Percentiles rank a stretch among this genome's conserved stretches.
These are phyloP conservation scores for Sebastes trivittatus DNA, from an alignment of 2,797 vertebrate genomes.

Conservation along the genomic window DNA sequence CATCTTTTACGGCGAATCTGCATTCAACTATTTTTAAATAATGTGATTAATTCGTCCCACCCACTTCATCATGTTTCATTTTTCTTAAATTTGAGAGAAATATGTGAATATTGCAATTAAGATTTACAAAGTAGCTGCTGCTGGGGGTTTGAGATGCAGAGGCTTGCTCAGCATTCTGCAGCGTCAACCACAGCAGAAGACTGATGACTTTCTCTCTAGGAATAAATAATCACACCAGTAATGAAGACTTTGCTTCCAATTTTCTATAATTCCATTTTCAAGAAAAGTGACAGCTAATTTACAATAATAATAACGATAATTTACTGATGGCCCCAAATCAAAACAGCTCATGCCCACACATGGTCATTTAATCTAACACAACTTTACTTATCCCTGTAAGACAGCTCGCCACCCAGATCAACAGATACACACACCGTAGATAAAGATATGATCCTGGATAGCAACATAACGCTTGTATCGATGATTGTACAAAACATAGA, in stretches of 20 bases:
- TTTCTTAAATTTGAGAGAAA: conserved; percentile 16
- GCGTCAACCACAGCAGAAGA: neutral
- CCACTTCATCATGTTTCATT: neutral
- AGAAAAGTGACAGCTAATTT: neutral
- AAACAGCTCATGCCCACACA: neutral
- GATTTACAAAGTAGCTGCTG: conserved; percentile 37
- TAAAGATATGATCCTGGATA: neutral
- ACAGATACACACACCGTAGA: neutral
- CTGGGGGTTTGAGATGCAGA: conserved; percentile 8
- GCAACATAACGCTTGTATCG: neutral
- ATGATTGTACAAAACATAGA: neutral
- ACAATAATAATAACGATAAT: neutral
- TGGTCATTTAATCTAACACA: neutral
- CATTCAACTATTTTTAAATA: neutral
- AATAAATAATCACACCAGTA: neutral
- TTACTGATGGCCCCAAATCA: neutral
- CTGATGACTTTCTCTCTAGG: neutral
- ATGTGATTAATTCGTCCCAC: neutral
- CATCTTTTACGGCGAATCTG: neutral
- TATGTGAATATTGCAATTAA: conserved; percentile 5
- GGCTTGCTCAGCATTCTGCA: conserved; percentile 12
- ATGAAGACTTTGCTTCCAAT: neutral
- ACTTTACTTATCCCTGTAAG: neutral
- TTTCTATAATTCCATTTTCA: neutral
- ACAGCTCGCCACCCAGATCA: neutral